phyloP scores from a whole-genome alignment of 92 coral and sea anemone genomes.

The Metridium senile region DNA sequence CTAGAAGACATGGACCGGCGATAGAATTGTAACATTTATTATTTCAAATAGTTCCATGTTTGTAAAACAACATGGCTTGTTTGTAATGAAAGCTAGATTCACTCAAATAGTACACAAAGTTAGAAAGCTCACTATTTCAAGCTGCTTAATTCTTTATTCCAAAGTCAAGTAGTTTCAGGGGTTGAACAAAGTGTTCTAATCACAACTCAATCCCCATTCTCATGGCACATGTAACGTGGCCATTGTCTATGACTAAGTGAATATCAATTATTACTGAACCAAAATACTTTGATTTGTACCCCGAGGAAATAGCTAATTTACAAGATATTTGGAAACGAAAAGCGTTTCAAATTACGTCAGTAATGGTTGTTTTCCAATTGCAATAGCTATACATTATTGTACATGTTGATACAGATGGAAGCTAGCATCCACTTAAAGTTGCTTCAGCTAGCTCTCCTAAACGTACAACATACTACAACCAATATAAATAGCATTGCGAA shows the following conservation, averaged over 20 bases:
- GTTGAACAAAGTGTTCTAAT: no score
- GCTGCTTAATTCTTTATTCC: not conserved
- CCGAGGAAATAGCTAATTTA: not conserved
- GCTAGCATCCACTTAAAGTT: no score
- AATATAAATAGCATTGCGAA: no score
- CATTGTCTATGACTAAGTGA: slow-evolving; percentile 4
- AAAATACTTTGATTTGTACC: not conserved
- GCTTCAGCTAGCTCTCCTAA: no score
- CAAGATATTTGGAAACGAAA: not conserved
- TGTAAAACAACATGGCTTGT: not conserved
- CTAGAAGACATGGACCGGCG: no score
- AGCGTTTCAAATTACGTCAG: not conserved
- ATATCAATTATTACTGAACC: not conserved
- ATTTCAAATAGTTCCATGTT: not conserved
- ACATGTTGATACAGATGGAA: no score
- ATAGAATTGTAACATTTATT: no score
- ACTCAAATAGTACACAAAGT: not conserved
- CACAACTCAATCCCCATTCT: no score
- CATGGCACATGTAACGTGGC: slow-evolving; percentile 11
- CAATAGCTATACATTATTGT: no score
- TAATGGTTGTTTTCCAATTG: no score
- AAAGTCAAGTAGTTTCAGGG: not conserved
- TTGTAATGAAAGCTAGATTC: not conserved
- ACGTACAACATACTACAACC: no score
- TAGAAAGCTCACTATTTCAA: not conserved